A percentile compares a stretch with the other conserved stretches of the same genome.
Evolutionary conservation across 2,113 vertebrate species (phyloP).

Genomic region (Cryptomyrus ogoouensis): DNA sequence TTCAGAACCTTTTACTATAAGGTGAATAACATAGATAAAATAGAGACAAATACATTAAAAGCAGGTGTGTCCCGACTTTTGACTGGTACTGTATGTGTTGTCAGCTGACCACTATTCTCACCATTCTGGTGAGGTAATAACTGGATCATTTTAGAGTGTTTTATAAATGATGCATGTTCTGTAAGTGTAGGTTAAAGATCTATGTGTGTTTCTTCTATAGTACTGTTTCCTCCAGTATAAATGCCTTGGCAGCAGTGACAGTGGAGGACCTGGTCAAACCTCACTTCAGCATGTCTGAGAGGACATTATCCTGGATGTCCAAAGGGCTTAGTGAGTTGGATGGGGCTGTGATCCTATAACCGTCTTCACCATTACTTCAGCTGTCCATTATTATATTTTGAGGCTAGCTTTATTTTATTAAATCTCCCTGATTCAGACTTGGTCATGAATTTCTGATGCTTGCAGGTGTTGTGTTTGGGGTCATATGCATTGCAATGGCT

Average conservation of each 20-base stretch:
- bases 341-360: neutral
- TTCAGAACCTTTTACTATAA: neutral
- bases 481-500: constrained; percentile 65
- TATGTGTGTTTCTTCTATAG: constrained; percentile 43
- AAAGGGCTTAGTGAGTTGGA: constrained; percentile 69
- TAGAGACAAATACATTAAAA: neutral
- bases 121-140: neutral
- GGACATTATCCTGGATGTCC: constrained; percentile 62
- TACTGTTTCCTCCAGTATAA: constrained; percentile 83
- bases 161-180: neutral
- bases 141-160: neutral
- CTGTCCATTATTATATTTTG: neutral
- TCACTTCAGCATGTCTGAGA: constrained; percentile 59
- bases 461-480: constrained; percentile 59
- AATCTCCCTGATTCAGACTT: no score
- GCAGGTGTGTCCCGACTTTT: neutral
- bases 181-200: neutral
- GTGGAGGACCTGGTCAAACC: constrained; percentile 75
- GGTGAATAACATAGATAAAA: neutral
- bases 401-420: neutral
- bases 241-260: constrained; percentile 73
- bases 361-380: neutral
- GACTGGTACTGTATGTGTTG: neutral
- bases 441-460: neutral
- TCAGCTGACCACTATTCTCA: neutral